These are phyloP conservation scores for Aproaerema taeniolella DNA, from an alignment of 2,888 invertebrate genomes.

Conservation along the genomic window DNA sequence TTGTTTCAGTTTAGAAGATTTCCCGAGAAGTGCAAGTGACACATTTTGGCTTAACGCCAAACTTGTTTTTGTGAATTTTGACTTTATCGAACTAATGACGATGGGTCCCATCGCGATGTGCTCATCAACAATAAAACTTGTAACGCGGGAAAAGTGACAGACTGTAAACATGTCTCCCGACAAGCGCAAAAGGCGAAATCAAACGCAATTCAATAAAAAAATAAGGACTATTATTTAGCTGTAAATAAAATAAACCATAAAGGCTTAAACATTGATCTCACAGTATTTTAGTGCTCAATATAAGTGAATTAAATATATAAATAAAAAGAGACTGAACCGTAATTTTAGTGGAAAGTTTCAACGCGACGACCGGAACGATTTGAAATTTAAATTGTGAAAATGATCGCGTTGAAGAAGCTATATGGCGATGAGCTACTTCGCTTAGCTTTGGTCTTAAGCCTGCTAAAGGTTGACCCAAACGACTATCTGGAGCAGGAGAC, in stretches of 20 bases:
- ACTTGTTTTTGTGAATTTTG: constrained; percentile 24
- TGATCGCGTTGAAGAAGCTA: constrained; percentile 90
- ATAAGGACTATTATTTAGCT: constrained; percentile 35
- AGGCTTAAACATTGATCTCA: constrained; percentile 45
- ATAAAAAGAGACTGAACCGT: constrained; percentile 32
- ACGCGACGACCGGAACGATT: constrained; percentile 11
- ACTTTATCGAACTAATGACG: constrained; percentile 41
- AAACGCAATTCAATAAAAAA: constrained; percentile 30
- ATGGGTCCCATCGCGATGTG: constrained; percentile 38
- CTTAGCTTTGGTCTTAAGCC: constrained; percentile 87
- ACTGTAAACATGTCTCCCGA: constrained; percentile 58
- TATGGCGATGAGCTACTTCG: constrained; percentile 89
- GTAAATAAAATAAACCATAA: constrained; percentile 16
- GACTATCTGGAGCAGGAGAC: constrained; percentile 79
- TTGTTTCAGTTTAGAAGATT: constrained; percentile 24
- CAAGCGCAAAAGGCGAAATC: constrained; percentile 60
- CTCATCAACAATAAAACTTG: constrained; percentile 23
- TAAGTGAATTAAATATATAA: no score
- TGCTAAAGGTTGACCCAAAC: constrained; percentile 86
- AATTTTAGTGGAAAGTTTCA: constrained; percentile 16
- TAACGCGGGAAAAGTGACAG: constrained; percentile 42
- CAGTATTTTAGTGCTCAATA: constrained; percentile 63
- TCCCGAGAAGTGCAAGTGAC: constrained; percentile 21
- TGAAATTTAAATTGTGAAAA: constrained; percentile 37
- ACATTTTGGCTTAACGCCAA: constrained; percentile 31